Evolutionary conservation across 1,140 invertebrate species (phyloP), one percentile per base, ranked within the genome.

Genomic region (Triops cancriformis): DNA sequence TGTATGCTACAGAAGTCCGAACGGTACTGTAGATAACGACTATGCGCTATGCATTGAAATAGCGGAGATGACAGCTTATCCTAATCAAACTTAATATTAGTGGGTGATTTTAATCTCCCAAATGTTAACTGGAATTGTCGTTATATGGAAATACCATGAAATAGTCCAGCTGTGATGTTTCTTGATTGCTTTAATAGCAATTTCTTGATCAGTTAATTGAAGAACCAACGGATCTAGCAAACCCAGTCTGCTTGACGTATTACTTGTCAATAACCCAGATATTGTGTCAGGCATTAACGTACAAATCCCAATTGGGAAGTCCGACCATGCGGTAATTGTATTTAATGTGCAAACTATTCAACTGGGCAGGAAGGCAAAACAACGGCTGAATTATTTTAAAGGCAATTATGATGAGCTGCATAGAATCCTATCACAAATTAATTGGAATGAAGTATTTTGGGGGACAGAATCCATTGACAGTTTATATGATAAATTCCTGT

Each of bases 101-200:
- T 75, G 3, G 37, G 74, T 14, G 74, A 75, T 75, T 75, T 75
- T 41, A 75, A 75, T 75, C 74, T 75, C 74, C 74, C 41, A n/a
- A 75, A 41, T 26, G 43, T 75, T 26, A 41, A 75, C 74, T 37
- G 31, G 74, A 75, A 75, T 75, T 31, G n/a, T 23, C 26, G 31
- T 18, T 75, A 75, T 41, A 1, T 27, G 11, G 28, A 75, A 14
- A 18, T 75, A 75, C 74, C 74, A 11, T 27, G 28, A 75, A 41
- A 18, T 75, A 31, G 74, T 31, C 74, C 0, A 27, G 74, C 14
- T 26, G 3, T 14, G 9, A 31, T 41, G 27, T 75, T 45, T 45
- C 1, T 45, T 18, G 18, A 45, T 45, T 45, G 43, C 43, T 45
- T 45, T 45, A n/a, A n/a, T n/a, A n/a, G n/a, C n/a, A n/a, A n/a